phyloP scores from a whole-genome alignment of 2,797 vertebrate species.

The Mus caroli region DNA sequence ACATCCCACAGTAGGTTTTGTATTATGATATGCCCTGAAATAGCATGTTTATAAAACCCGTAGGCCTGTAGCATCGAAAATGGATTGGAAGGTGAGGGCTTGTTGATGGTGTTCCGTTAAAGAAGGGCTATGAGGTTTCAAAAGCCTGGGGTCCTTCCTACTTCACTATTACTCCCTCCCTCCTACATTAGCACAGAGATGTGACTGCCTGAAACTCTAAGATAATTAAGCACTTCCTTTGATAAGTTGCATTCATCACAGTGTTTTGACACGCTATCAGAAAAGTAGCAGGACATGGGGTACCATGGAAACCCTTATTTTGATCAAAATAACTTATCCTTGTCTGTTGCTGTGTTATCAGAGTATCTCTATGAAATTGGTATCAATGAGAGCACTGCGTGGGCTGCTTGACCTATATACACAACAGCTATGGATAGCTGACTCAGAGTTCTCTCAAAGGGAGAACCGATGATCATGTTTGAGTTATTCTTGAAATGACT shows the following conservation, averaged over 20 bases:
- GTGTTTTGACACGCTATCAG: background rate
- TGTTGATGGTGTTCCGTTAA: no score
- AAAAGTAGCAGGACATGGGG: background rate
- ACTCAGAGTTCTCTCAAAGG: slow-evolving; percentile 46
- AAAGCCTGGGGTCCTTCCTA: background rate
- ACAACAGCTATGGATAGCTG: slow-evolving; percentile 27
- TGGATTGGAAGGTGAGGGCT: background rate
- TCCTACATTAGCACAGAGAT: background rate
- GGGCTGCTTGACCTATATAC: slow-evolving; percentile 14
- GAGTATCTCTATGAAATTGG: slow-evolving; percentile 21
- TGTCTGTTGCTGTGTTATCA: background rate
- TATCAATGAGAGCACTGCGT: background rate
- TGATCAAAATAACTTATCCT: slow-evolving; percentile 6
- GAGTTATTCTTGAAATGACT: slow-evolving; percentile 58
- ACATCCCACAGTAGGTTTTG: slow-evolving; percentile 15
- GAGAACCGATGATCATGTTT: slow-evolving; percentile 51
- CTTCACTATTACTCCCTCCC: background rate
- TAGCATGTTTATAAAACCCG: slow-evolving; percentile 34
- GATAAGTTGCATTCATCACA: background rate
- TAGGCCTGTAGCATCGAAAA: slow-evolving; percentile 32
- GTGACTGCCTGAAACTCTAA: background rate
- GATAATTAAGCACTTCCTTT: background rate
- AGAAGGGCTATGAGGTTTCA: background rate
- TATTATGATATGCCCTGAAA: slow-evolving; percentile 24
- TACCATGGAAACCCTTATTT: slow-evolving; percentile 55